Evolutionary conservation across 2,113 vertebrate genomes (phyloP), one percentile per base, ranked within the genome.

Genomic region (Pygoscelis adeliae): DNA sequence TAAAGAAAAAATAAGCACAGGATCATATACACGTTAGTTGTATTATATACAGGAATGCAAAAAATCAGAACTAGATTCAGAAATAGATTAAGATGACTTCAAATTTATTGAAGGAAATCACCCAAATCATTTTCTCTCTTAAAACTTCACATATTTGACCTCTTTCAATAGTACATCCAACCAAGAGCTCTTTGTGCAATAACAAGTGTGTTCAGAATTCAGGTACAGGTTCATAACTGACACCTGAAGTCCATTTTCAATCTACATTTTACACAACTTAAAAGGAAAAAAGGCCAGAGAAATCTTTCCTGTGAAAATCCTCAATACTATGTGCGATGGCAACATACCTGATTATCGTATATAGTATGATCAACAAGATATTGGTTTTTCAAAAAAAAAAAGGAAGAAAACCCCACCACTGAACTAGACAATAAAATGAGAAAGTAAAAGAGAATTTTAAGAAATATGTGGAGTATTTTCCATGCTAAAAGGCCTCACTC

Each of bases 271-370:
- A 63, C 1, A 1, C 6, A 63, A 71, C 3, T 26, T 76, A 30
- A 59, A 63, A 87, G 3, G 29, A 85, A 90, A 55, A 42, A 13
- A 32, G 0, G 9, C 6, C 11, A 63, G 63, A 27, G 7, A 42
- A 82, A 52, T 62, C 8, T 42, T 26, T 50, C 49, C 40, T 82
- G 40, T 34, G 53, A 50, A 77, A 82, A 69, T 36, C 30, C 15
- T 80, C 50, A 58, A 13, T 58, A 21, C 5, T 70, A 7, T 0
- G 0, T 23, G 11, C 11, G 50, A 5, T 10, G 8, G 27, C 18
- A 67, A 53, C 9, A 20, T 2, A 52, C 9, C 15, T 11, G 8
- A 21, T 27, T 32, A 38, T 19, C 52, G 62, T 5, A 29, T 0
- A 16, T 1, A 47, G 17, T 6, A 58, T 8, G 15, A 71, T 17